Base-by-base conservation (phyloP, 2,888 invertebrate genomes). In the Agrochola litura region DNA sequence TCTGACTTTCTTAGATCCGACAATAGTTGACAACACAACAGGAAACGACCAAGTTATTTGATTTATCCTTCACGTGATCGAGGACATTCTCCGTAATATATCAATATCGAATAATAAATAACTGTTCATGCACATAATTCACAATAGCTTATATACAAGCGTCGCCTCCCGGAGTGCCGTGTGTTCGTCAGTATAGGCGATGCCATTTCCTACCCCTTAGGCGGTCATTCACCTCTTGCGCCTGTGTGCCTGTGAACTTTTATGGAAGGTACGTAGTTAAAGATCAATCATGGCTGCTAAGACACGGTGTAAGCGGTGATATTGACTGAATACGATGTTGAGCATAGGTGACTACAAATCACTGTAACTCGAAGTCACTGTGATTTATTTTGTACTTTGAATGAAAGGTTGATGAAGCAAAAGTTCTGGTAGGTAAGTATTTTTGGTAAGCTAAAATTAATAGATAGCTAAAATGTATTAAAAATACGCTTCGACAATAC, bases 31-130 rank as follows among this genome's bases (percentile, higher is more conserved):
- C 52, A 37, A 77, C 49, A 54, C 5, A 49, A 66, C 83, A 80
- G 49, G 70, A 78, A 78, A 70, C 61, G 0, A 41, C 22, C 41
- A 69, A 61, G 16, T 66, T 83, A 43, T 37, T n/a, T 71, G 43
- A 81, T 79, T 71, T 67, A 71, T 79, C 46, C 14, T 46, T 41
- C 37, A 14, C 43, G 43, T 76, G 56, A 64, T 12, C 16, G 61
- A 64, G n/a, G 16, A 66, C 19, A 54, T 46, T 37, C 54, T 52
- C 54, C 22, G 16, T 41, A 66, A 60, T 66, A 66, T 54, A 76
- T 79, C 65, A 79, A 76, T 60, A 76, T 54, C 64, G 22, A 56
- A 69, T 68, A 77, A 64, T 83, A 77, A 82, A 82, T 77, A 77
- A 46, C 68, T 49, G 14, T n/a, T 66, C 68, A 41, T 6, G 43